Base-by-base conservation (phyloP, 2,888 invertebrate genomes). In the Cactoblastis cactorum region DNA sequence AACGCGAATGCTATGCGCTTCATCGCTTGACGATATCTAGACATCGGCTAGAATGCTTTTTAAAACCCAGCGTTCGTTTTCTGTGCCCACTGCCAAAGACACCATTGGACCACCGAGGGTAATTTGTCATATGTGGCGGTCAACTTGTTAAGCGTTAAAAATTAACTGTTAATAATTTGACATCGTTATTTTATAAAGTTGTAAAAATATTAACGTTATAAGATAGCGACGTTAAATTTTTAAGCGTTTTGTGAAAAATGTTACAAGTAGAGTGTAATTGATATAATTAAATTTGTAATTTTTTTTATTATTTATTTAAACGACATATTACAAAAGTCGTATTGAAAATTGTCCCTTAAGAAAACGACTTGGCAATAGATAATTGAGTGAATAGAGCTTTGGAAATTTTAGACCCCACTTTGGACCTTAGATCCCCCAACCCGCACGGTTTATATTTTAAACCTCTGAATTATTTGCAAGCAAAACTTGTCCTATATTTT, bases 1-100 rank as follows among this genome's bases (percentile, higher is more conserved):
- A 48, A 38, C 57, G 52, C 33, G 49, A 41, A 49, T 41, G 28
- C 5, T 41, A n/a, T 32, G 12, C 19, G 49, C 39, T 39, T 39
- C 74, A 75, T 70, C 71, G 79, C 80, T 77, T 78, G 45, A 55
- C 39, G 55, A 54, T 53, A 53, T n/a, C n/a, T 77, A 88, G 87
- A 74, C 79, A 41, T 82, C 91, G 79, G 92, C 93, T 86, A 91
- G 94, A 91, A 94, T 95, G 91, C 93, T 95, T 90, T 96, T 96
- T 90, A 96, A 96, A 91, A 96, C 96, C 65, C 96, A 96, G 91
- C 93, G 97, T 74, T 97, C 97, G 65, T 96, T 96, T 84, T 97
- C 97, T 72, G 96, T 97, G 86, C 97, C 97, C 58, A 96, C 96
- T 35, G 94, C 96, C 54, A 96, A 96, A 91, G 95, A 95, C 80